A percentile compares a stretch with the other conserved stretches of the same genome.
Conservation (phyloP, 2,888 invertebrate genomes). For the Bembecia ichneumoniformis region DNA sequence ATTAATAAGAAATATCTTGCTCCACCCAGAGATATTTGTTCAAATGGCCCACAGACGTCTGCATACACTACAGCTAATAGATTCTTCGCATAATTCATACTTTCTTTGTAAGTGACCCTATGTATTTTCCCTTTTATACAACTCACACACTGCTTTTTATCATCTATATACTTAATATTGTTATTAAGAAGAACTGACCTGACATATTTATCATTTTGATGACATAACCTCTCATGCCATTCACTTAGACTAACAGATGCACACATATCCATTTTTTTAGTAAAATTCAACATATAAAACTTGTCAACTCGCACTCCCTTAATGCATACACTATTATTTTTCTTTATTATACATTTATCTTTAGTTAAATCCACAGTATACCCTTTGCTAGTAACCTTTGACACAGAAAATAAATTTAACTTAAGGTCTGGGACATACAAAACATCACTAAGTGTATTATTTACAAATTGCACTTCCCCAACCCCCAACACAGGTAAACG, state of each 20-base stretch:
- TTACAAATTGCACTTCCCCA: no score
- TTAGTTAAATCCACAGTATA: conserved; percentile 1
- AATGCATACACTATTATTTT: neutral
- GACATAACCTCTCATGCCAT: conserved; percentile 11
- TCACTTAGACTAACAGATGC: conserved; percentile 1
- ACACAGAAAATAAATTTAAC: conserved; percentile 9
- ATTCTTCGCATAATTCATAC: conserved; percentile 10
- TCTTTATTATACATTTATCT: conserved; percentile 1
- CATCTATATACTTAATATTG: conserved; percentile 10
- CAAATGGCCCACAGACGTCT: conserved; percentile 17
- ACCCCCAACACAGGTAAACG: no score
- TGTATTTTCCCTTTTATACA: conserved; percentile 16
- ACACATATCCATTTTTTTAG: neutral
- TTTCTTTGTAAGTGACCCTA: conserved; percentile 10
- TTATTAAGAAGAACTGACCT: conserved; percentile 9
- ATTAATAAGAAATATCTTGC: conserved; percentile 9
- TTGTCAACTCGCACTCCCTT: conserved; percentile 1
- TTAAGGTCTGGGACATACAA: conserved; percentile 5
- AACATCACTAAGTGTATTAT: conserved; percentile 4
- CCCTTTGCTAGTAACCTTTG: conserved; percentile 5
- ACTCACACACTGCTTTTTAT: conserved; percentile 8
- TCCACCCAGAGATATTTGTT: conserved; percentile 12
- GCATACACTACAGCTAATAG: conserved; percentile 16
- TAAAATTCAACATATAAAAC: conserved; percentile 3
- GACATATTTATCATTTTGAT: conserved; percentile 9